phyloP scores from a whole-genome alignment of 2,797 vertebrate genomes.

The Molossus molossus region DNA sequence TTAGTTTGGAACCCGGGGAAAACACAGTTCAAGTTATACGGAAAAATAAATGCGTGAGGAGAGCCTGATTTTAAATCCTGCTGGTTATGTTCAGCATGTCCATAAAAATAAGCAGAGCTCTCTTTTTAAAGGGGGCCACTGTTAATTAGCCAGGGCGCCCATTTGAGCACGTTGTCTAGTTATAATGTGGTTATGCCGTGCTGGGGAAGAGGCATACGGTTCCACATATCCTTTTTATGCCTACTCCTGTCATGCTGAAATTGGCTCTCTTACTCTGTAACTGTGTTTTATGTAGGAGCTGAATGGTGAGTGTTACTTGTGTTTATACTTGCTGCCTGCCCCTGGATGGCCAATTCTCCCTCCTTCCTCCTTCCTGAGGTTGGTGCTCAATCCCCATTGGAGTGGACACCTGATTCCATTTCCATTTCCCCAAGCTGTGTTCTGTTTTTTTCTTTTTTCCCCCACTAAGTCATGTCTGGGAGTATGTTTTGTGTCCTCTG shows the following conservation, averaged over 20 bases:
- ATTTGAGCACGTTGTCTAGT: constrained; percentile 57
- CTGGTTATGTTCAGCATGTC: constrained; percentile 77
- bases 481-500: background rate
- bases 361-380: background rate
- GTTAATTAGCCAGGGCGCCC: constrained; percentile 74
- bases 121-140: constrained; percentile 70
- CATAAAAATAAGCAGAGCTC: constrained; percentile 84
- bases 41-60: constrained; percentile 85
- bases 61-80: constrained; percentile 86
- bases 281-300: constrained; percentile 75
- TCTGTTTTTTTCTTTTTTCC: constrained; percentile 12
- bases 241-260: constrained; percentile 73
- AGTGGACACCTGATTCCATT: constrained; percentile 20
- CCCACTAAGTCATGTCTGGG: background rate
- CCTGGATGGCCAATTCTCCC: constrained; percentile 61
- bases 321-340: constrained; percentile 7
- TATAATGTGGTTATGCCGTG: background rate
- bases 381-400: constrained; percentile 32
- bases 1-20: constrained; percentile 87
- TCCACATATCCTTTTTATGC: constrained; percentile 71
- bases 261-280: constrained; percentile 67
- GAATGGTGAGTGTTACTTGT: background rate
- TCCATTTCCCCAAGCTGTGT: constrained; percentile 62
- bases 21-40: constrained; percentile 73
- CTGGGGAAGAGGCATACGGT: constrained; percentile 38